These are phyloP conservation scores for Falcaria lacertinaria DNA, from an alignment of 2,888 invertebrate genomes.

Conservation along the genomic window DNA sequence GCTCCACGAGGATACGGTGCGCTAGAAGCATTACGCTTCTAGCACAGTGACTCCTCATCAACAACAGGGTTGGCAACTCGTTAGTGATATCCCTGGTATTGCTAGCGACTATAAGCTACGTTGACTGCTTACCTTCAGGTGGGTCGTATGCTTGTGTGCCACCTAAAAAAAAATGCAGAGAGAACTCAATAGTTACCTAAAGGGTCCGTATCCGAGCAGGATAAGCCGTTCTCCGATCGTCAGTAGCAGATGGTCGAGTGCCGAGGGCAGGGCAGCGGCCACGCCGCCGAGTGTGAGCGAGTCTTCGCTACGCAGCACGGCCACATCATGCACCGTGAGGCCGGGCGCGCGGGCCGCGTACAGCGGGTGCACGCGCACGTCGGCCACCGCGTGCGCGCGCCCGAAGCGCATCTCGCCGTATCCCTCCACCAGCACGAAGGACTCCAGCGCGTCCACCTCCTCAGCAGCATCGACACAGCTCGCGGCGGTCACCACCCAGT, in stretches of 20 bases:
- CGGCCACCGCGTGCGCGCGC: slow-evolving; percentile 32
- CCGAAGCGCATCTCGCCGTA: slow-evolving; percentile 31
- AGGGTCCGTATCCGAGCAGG: slow-evolving; percentile 51
- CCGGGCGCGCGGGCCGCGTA: slow-evolving; percentile 36
- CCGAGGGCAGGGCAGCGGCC: slow-evolving; percentile 27
- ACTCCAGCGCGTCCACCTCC: slow-evolving; percentile 53
- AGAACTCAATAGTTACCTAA: slow-evolving; percentile 33
- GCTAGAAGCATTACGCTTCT: too few species aligned
- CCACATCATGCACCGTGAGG: slow-evolving; percentile 53
- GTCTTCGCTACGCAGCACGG: slow-evolving; percentile 40
- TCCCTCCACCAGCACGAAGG: slow-evolving; percentile 50
- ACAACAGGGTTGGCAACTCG: too few species aligned
- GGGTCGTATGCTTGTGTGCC: too few species aligned
- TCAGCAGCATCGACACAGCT: slow-evolving; percentile 62
- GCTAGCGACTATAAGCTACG: too few species aligned
- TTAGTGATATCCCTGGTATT: too few species aligned
- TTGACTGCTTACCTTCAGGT: too few species aligned
- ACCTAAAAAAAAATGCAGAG: neutral
- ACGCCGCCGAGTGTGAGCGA: slow-evolving; percentile 15
- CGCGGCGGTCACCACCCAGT: slow-evolving; percentile 60
- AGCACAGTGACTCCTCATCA: too few species aligned
- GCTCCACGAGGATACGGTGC: too few species aligned
- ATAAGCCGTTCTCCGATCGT: slow-evolving; percentile 49
- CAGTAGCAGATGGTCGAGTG: slow-evolving; percentile 42
- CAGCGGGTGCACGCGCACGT: slow-evolving; percentile 50